Conservation (phyloP, 2,888 invertebrate species). For the Acanthosepion pharaonis region DNA sequence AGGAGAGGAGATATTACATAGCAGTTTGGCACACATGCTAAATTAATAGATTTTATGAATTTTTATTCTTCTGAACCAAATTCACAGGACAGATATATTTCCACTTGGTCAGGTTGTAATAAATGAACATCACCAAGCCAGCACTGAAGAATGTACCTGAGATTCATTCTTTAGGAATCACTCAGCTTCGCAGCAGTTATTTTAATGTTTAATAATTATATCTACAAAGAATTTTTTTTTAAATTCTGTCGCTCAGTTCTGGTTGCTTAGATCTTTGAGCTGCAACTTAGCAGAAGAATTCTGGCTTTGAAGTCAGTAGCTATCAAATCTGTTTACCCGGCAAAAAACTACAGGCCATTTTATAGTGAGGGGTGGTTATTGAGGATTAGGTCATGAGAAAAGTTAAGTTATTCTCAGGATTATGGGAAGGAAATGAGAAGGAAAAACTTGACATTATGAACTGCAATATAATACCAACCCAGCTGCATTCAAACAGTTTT, state of each 20-base stretch:
- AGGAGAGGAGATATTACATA: too few relatives aligned
- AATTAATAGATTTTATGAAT: too few relatives aligned
- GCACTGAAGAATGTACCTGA: neutral
- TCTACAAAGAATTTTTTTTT: neutral
- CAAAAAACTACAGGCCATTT: neutral
- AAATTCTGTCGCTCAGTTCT: neutral
- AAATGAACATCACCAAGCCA: too few relatives aligned
- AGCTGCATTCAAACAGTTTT: neutral
- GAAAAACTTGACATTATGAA: neutral
- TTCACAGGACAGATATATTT: too few relatives aligned
- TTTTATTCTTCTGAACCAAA: too few relatives aligned
- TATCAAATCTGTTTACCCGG: neutral
- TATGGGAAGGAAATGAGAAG: neutral
- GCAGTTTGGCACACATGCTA: too few relatives aligned
- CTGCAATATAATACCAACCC: neutral
- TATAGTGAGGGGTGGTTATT: neutral
- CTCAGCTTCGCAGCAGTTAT: neutral
- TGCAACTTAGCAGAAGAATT: neutral
- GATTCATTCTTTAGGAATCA: neutral
- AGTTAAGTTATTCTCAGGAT: neutral
- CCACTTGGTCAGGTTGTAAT: too few relatives aligned
- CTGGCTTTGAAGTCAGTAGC: neutral
- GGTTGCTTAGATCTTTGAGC: neutral
- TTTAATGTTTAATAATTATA: too few relatives aligned
- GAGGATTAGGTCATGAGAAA: neutral